Conservation (phyloP, 1,140 invertebrate species). For the Hypothenemus hampei region DNA sequence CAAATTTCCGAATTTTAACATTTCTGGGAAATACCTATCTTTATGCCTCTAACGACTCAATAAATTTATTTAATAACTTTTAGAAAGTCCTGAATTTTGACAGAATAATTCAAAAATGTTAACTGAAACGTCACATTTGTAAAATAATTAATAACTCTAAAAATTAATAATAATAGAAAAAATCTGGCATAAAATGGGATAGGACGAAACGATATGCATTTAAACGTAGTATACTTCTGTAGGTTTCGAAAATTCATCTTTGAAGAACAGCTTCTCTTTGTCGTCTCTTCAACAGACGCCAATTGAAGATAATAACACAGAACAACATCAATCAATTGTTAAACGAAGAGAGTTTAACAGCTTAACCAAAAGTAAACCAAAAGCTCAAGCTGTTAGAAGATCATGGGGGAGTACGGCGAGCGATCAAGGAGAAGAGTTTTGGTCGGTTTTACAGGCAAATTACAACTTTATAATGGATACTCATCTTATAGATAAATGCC, state of each 20-base stretch:
- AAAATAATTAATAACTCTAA: no score
- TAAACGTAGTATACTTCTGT: no score
- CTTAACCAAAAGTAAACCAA: conserved; percentile 58
- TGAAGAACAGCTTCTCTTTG: conserved; percentile 56
- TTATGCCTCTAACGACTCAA: no score
- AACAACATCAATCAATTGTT: conserved; percentile 50
- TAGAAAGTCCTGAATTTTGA: no score
- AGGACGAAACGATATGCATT: no score
- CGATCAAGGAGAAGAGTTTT: conserved; percentile 75
- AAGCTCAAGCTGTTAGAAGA: conserved; percentile 46
- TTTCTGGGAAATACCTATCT: no score
- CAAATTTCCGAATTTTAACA: no score
- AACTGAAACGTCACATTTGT: no score
- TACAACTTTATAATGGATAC: conserved; percentile 94
- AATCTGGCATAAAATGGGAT: no score
- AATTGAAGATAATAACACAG: conserved; percentile 31
- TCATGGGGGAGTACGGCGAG: conserved; percentile 65
- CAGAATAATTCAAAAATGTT: no score
- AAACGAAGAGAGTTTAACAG: conserved; percentile 60
- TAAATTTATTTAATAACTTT: no score
- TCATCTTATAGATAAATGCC: conserved; percentile 83
- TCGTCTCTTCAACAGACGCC: conserved; percentile 50
- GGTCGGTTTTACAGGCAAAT: conserved; percentile 80
- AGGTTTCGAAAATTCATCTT: conserved; percentile 55
- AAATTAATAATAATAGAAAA: no score